Conservation (phyloP, 2,888 invertebrate genomes). For the Rhimphoctona megacephalus region DNA sequence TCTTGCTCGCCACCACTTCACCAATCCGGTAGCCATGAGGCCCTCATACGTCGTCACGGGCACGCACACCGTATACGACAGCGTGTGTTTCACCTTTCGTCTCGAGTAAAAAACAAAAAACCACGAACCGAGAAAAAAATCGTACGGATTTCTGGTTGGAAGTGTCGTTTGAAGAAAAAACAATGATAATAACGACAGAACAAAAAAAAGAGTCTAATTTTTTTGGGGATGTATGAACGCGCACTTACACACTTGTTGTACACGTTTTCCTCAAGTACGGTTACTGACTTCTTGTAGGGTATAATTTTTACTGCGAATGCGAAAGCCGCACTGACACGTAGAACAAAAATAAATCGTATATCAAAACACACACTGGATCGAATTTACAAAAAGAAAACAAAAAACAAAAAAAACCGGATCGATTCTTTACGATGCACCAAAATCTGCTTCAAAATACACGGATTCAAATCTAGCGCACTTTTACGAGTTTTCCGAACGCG, state of each 20-base stretch:
- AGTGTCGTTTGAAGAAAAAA: constrained; percentile 11
- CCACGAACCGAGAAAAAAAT: constrained; percentile 14
- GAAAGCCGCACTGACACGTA: background rate
- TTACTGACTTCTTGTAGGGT: background rate
- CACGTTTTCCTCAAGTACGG: constrained; percentile 18
- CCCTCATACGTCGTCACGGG: constrained; percentile 80
- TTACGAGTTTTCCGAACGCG: constrained; percentile 13
- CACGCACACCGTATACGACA: constrained; percentile 76
- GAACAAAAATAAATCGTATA: background rate
- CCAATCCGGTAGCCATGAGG: constrained; percentile 91
- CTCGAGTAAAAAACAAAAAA: constrained; percentile 12
- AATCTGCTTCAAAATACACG: background rate
- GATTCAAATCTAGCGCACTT: constrained; percentile 34
- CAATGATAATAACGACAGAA: background rate
- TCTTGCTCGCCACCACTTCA: constrained; percentile 92
- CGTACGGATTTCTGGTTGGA: constrained; percentile 5
- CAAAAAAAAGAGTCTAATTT: constrained; percentile 2
- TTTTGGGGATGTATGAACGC: background rate
- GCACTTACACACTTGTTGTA: constrained; percentile 26
- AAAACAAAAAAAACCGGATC: background rate
- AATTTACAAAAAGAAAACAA: background rate
- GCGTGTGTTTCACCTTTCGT: constrained; percentile 65
- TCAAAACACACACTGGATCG: constrained; percentile 16
- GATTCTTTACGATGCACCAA: constrained; percentile 19
- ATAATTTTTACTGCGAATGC: background rate